Evolutionary conservation across 2,888 invertebrate genomes (phyloP).

Genomic region (Leucophenga montana): DNA sequence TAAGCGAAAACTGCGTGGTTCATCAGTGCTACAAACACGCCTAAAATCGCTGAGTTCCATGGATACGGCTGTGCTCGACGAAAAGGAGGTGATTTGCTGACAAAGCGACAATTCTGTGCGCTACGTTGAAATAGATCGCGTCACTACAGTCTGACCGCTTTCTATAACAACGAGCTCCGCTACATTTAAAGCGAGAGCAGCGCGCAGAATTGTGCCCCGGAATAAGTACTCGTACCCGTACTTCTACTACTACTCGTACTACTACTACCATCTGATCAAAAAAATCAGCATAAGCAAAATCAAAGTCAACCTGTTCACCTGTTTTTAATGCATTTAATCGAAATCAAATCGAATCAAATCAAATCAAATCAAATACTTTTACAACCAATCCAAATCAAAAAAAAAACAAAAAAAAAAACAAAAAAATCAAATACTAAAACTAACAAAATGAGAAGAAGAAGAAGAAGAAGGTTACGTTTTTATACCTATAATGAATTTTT

Average conservation of each 20-base stretch:
- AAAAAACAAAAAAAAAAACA: conserved; percentile 17
- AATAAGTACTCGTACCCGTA: conserved; percentile 43
- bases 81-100: conserved; percentile 95
- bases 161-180: conserved; percentile 33
- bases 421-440: conserved; percentile 5
- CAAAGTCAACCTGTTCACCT: conserved; percentile 58
- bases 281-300: conserved; percentile 23
- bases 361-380: conserved; percentile 24
- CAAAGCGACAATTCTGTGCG: conserved; percentile 96
- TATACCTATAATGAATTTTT: too few species aligned
- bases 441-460: background rate
- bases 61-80: conserved; percentile 88
- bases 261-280: conserved; percentile 36
- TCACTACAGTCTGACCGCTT: conserved; percentile 87
- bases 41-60: conserved; percentile 82
- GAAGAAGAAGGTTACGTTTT: too few species aligned
- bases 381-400: conserved; percentile 13
- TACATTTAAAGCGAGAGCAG: conserved; percentile 45
- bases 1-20: conserved; percentile 79
- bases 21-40: conserved; percentile 85
- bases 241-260: conserved; percentile 3
- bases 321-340: conserved; percentile 65
- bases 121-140: conserved; percentile 91
- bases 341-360: conserved; percentile 22
- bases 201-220: conserved; percentile 73